A percentile compares a stretch with the other conserved stretches of the same genome.
phyloP scores from a whole-genome alignment of 2,888 invertebrate genomes.

The Willowsia nigromaculata region DNA sequence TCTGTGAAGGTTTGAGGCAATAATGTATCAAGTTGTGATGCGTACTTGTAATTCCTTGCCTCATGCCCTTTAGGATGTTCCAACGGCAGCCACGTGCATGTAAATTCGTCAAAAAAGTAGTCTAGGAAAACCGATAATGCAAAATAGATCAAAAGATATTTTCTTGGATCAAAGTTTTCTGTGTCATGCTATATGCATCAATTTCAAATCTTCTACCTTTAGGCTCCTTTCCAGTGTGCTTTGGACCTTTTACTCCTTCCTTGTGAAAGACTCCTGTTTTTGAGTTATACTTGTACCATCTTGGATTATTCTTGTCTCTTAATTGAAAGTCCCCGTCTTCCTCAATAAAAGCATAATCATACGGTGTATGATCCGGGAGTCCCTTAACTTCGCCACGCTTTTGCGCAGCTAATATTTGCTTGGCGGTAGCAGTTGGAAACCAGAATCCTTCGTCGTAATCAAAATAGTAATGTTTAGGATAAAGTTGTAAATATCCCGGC shows the following conservation, averaged over 20 bases:
- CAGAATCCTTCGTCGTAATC: slow-evolving; percentile 64
- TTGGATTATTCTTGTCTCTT: slow-evolving; percentile 34
- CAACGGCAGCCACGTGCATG: slow-evolving; percentile 43
- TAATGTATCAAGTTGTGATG: neutral
- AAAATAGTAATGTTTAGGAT: slow-evolving; percentile 63
- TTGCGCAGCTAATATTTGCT: slow-evolving; percentile 23
- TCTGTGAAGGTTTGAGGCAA: neutral
- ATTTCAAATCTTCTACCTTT: no score
- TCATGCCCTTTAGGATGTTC: slow-evolving; percentile 40
- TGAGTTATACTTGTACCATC: slow-evolving; percentile 41
- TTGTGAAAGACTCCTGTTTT: slow-evolving; percentile 54
- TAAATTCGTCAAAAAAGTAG: slow-evolving; percentile 65
- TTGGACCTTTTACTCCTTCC: slow-evolving; percentile 12
- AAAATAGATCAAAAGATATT: no score
- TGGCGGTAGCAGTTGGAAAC: slow-evolving; percentile 38
- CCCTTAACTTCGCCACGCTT: slow-evolving; percentile 36
- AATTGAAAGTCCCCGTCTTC: slow-evolving; percentile 43
- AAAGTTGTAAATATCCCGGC: slow-evolving; percentile 38
- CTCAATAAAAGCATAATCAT: slow-evolving; percentile 62
- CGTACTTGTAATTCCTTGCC: slow-evolving; percentile 30
- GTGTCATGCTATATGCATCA: neutral
- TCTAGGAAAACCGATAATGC: neutral
- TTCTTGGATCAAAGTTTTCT: no score
- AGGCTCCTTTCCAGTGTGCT: neutral
- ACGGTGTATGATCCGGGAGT: slow-evolving; percentile 50